Evolutionary conservation across 1,140 invertebrate species (phyloP).

Genomic region (Ganaspis sp.): DNA sequence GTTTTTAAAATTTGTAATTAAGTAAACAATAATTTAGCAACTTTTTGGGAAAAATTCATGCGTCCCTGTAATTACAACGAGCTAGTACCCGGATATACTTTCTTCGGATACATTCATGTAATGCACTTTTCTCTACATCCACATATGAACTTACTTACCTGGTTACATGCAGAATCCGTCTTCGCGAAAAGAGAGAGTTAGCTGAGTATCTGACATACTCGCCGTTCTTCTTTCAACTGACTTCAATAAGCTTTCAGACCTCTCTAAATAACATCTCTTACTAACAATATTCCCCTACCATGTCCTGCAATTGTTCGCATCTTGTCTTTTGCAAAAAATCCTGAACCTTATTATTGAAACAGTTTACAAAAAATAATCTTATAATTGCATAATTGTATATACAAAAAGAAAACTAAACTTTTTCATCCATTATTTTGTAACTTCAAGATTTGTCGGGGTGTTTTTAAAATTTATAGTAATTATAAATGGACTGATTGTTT

Average conservation of each 20-base stretch:
- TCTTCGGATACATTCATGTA: constrained; percentile 60
- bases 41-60: too few relatives aligned
- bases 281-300: constrained; percentile 35
- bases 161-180: constrained; percentile 8
- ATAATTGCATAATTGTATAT: too few relatives aligned
- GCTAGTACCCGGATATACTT: constrained; percentile 62
- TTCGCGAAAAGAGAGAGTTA: constrained; percentile 51
- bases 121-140: constrained; percentile 46
- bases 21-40: too few relatives aligned
- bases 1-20: too few relatives aligned
- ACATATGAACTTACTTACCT: constrained; percentile 48
- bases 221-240: constrained; percentile 59
- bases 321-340: constrained; percentile 11
- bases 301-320: not conserved
- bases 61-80: not conserved
- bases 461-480: too few relatives aligned
- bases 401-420: too few relatives aligned
- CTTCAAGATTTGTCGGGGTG: too few relatives aligned
- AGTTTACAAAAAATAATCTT: too few relatives aligned
- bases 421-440: too few relatives aligned
- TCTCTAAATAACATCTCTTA: constrained; percentile 55
- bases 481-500: too few relatives aligned
- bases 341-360: too few relatives aligned
- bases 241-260: constrained; percentile 37
- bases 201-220: constrained; percentile 41